A percentile compares a stretch with the other conserved stretches of the same genome.
Conservation (phyloP, 2,113 vertebrate species). For the Stegostoma tigrinum region DNA sequence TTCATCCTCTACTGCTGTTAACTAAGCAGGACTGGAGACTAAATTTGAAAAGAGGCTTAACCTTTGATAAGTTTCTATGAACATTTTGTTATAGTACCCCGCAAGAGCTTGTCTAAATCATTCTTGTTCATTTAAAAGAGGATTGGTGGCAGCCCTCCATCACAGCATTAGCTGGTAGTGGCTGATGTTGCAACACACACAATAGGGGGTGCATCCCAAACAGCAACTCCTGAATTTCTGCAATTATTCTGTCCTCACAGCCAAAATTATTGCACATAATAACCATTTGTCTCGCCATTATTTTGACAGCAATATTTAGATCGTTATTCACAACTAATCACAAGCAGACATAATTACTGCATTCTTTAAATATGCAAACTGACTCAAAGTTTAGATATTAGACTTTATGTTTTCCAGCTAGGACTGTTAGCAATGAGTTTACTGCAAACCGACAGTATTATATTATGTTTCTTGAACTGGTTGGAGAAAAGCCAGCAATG, state of each 20-base stretch:
- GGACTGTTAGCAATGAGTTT: constrained; percentile 18
- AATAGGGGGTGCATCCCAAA: neutral
- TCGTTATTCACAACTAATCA: neutral
- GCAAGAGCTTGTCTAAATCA: too few species aligned
- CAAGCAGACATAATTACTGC: neutral
- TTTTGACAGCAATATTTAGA: neutral
- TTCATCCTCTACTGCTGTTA: too few species aligned
- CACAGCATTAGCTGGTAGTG: too few species aligned
- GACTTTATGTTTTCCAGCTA: neutral
- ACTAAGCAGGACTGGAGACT: too few species aligned
- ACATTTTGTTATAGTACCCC: too few species aligned
- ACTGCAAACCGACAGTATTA: constrained; percentile 14
- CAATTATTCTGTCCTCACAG: neutral
- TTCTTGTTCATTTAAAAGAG: too few species aligned
- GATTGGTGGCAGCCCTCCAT: too few species aligned
- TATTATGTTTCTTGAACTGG: neutral
- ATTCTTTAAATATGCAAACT: constrained; percentile 10
- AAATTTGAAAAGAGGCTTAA: too few species aligned
- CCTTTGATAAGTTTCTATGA: too few species aligned
- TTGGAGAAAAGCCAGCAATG: constrained; percentile 33
- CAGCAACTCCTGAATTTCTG: neutral
- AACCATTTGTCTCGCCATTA: neutral
- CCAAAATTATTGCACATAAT: neutral
- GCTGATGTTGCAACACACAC: too few species aligned
- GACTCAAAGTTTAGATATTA: neutral